Conservation (phyloP, 35 echinoderm and acorn worm species). For the Eucidaris tribuloides region DNA sequence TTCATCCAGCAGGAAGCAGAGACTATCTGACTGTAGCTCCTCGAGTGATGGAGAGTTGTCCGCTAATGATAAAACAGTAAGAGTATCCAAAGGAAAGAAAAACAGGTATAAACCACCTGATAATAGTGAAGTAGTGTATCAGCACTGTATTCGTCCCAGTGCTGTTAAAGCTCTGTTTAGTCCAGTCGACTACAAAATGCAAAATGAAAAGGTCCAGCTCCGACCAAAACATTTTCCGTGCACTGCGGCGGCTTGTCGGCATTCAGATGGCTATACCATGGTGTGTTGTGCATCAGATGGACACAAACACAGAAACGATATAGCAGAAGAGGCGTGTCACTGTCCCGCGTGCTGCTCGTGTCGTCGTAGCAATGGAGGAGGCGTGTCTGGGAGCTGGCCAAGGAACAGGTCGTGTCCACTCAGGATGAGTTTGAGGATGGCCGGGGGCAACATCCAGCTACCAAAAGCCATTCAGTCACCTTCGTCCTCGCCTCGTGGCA, state of each 20-base stretch:
- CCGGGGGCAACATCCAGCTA: neutral
- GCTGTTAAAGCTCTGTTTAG: conserved; percentile 80
- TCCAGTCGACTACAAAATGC: conserved; percentile 9
- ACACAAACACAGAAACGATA: neutral
- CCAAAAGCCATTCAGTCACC: conserved; percentile 28
- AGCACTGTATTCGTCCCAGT: conserved; percentile 92
- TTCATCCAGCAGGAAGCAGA: conserved; percentile 57
- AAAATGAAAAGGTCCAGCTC: conserved; percentile 8
- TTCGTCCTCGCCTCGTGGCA: conserved; percentile 2
- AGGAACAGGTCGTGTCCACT: conserved; percentile 87
- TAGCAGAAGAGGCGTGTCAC: conserved; percentile 49
- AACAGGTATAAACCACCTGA: conserved; percentile 17
- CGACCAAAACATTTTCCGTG: neutral
- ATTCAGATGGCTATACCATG: neutral
- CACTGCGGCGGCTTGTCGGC: neutral
- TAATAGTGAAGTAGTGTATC: conserved; percentile 78
- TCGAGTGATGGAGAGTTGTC: conserved; percentile 68
- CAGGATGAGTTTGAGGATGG: conserved; percentile 59
- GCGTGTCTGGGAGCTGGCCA: conserved; percentile 84
- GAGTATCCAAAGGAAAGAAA: neutral
- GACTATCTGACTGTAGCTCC: conserved; percentile 91
- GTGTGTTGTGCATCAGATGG: conserved; percentile 1
- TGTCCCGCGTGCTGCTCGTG: conserved; percentile 96
- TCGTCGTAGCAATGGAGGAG: conserved; percentile 45
- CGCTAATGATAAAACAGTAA: neutral